Conservation (phyloP, 2,888 invertebrate species). For the Tipula confusa region DNA sequence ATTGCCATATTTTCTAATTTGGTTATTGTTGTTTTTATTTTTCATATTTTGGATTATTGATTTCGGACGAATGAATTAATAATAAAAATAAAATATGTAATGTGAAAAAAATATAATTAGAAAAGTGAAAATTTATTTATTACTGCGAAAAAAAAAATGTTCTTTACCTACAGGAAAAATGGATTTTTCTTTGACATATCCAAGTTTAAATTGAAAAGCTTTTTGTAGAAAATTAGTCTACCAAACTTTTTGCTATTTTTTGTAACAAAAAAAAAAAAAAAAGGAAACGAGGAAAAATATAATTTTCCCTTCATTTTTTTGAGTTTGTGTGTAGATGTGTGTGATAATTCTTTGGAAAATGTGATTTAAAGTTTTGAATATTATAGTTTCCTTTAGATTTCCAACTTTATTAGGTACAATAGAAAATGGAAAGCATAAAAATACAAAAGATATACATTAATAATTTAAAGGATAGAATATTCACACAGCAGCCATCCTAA, state of each 20-base stretch:
- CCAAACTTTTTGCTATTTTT: neutral
- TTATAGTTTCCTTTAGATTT: neutral
- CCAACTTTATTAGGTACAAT: neutral
- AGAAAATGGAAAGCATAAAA: neutral
- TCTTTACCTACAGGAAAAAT: too few relatives aligned
- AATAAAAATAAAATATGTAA: neutral
- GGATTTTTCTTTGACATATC: neutral
- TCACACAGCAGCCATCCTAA: too few relatives aligned
- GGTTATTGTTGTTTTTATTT: neutral
- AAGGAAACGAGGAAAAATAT: neutral
- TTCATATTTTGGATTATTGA: neutral
- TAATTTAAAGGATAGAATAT: neutral
- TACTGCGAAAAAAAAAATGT: neutral
- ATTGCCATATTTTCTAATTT: neutral
- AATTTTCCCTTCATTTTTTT: neutral
- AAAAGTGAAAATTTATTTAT: neutral
- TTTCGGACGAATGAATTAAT: neutral
- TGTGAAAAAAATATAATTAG: neutral
- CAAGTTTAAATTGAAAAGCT: neutral
- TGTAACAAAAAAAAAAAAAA: neutral
- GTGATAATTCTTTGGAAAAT: neutral
- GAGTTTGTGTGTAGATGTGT: too few relatives aligned
- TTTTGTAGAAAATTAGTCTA: neutral
- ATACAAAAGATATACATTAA: neutral
- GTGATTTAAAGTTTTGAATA: neutral